Evolutionary conservation across 2,113 vertebrate species (phyloP).

Genomic region (Telmatochromis bifrenatus): DNA sequence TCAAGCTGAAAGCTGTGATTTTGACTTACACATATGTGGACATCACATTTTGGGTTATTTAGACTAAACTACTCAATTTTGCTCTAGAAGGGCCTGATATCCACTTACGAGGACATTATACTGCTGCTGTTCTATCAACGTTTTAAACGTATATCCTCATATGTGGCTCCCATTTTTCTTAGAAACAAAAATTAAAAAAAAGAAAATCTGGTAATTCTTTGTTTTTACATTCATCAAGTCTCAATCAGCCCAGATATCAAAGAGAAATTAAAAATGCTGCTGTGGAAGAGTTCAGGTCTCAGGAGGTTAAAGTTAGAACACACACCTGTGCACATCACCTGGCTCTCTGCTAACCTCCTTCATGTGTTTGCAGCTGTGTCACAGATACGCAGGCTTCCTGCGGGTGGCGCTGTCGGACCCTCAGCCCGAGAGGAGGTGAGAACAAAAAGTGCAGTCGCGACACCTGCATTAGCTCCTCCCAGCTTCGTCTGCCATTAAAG

Average conservation of each 20-base stretch:
- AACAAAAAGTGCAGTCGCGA: background rate
- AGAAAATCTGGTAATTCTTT: rapidly evolving
- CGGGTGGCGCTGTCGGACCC: constrained; percentile 86
- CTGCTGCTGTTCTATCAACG: rapidly evolving
- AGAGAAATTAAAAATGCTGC: rapidly evolving
- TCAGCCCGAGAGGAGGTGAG: constrained; percentile 82
- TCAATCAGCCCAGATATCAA: background rate
- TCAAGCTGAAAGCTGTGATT: background rate
- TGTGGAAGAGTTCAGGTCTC: rapidly evolving
- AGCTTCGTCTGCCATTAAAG: background rate
- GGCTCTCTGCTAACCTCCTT: background rate
- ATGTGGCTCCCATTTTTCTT: background rate
- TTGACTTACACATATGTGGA: rapidly evolving
- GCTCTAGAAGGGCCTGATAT: background rate
- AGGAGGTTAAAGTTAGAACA: rapidly evolving
- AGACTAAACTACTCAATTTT: background rate
- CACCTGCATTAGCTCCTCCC: background rate
- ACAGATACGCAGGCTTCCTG: constrained; percentile 83
- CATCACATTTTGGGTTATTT: background rate
- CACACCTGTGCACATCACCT: background rate
- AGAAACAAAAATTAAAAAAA: background rate
- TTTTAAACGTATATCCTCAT: rapidly evolving
- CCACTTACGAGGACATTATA: rapidly evolving
- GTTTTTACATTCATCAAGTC: background rate
- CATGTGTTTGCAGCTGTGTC: constrained; percentile 73